Evolutionary conservation across 2,797 vertebrate species (phyloP).

Genomic region (Acanthiza pusilla): DNA sequence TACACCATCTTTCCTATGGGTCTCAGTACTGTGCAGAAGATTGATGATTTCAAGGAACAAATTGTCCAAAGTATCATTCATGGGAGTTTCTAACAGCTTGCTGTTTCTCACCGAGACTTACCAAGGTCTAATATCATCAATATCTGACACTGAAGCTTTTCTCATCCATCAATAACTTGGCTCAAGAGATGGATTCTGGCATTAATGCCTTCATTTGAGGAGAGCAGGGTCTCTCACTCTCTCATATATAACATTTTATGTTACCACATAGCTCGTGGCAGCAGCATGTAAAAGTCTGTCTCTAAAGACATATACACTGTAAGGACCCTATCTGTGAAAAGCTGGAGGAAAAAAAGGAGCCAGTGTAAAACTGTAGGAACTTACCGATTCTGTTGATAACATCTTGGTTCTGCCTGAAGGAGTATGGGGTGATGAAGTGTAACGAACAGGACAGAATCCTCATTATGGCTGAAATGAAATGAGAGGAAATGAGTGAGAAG

Average conservation of each 20-base stretch:
- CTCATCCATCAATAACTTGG: neutral
- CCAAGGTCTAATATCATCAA: neutral
- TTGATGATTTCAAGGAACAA: neutral
- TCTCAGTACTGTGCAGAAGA: neutral
- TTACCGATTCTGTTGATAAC: neutral
- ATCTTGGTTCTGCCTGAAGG: neutral
- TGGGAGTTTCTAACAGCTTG: neutral
- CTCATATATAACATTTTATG: neutral
- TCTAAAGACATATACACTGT: neutral
- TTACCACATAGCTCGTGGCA: neutral
- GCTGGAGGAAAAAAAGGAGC: neutral
- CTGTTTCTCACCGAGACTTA: neutral
- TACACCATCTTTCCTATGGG: neutral
- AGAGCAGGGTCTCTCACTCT: neutral
- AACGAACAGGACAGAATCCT: neutral
- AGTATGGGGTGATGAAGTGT: neutral
- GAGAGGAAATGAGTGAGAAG: neutral
- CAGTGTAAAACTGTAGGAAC: neutral
- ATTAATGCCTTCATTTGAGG: neutral
- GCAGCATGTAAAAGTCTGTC: neutral
- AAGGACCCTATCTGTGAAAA: neutral
- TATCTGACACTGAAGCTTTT: neutral
- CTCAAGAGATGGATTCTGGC: neutral
- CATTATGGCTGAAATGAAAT: neutral
- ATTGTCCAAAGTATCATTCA: neutral